phyloP scores from a whole-genome alignment of 2,113 vertebrate species.

The Chloropsis cyanopogon region DNA sequence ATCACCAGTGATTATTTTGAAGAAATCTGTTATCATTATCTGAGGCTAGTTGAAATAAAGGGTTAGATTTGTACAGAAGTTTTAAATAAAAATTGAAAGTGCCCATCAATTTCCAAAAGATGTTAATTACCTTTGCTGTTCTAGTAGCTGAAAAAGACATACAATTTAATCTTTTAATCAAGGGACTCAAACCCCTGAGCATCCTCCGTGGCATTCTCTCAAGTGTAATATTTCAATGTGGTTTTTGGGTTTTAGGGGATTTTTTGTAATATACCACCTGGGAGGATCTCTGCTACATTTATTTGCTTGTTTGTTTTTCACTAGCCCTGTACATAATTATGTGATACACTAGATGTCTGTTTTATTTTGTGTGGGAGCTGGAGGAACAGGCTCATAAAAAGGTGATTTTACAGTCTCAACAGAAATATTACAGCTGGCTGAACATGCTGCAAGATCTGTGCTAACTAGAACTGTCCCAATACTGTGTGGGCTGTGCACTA shows the following conservation, averaged over 20 bases:
- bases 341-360: background rate
- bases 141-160: background rate
- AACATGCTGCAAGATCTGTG: fast-evolving
- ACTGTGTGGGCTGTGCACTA: background rate
- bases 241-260: background rate
- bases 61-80: background rate
- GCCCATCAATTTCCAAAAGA: background rate
- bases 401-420: background rate
- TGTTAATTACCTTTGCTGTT: background rate
- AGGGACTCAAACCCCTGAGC: background rate
- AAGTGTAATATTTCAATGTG: background rate
- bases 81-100: background rate
- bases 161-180: background rate
- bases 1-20: background rate
- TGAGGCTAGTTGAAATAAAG: background rate
- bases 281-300: background rate
- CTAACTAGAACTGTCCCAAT: background rate
- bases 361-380: background rate
- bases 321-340: background rate
- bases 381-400: background rate
- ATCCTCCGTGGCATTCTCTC: background rate
- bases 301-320: background rate
- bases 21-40: background rate
- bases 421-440: background rate
- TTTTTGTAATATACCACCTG: background rate